phyloP scores from a whole-genome alignment of 2,888 invertebrate species.

The Coecobrya sp. region DNA sequence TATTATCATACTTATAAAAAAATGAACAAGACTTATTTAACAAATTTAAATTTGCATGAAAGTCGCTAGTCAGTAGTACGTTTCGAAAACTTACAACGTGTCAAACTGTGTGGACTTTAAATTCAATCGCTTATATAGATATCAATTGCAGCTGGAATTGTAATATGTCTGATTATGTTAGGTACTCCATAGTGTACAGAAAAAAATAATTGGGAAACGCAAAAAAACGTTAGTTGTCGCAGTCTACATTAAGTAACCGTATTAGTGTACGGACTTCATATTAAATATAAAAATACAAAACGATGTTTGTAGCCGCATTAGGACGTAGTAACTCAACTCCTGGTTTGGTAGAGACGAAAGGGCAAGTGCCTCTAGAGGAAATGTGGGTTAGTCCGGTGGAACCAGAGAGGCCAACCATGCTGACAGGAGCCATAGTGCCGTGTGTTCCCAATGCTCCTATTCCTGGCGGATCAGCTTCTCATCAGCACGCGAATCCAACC shows the following conservation, averaged over 20 bases:
- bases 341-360: slow-evolving; percentile 97
- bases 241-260: not conserved
- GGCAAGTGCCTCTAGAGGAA: slow-evolving; percentile 95
- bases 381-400: slow-evolving; percentile 92
- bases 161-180: not conserved
- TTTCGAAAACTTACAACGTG: not conserved
- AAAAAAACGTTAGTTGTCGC: not conserved
- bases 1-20: not conserved
- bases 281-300: slow-evolving; percentile 33
- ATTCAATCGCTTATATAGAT: not conserved
- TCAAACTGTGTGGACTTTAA: not conserved
- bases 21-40: not conserved
- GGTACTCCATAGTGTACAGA: too few relatives aligned
- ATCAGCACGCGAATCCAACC: slow-evolving; percentile 87
- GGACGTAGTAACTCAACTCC: slow-evolving; percentile 98
- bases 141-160: slow-evolving; percentile 17
- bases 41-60: slow-evolving; percentile 19
- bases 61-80: not conserved
- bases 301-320: slow-evolving; percentile 91
- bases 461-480: slow-evolving; percentile 83
- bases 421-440: slow-evolving; percentile 66
- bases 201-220: too few relatives aligned
- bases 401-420: slow-evolving; percentile 85
- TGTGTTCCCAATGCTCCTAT: slow-evolving; percentile 82
- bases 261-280: slow-evolving; percentile 7